Conservation (phyloP, 2,797 vertebrate species). For the Malacoraja senta region DNA sequence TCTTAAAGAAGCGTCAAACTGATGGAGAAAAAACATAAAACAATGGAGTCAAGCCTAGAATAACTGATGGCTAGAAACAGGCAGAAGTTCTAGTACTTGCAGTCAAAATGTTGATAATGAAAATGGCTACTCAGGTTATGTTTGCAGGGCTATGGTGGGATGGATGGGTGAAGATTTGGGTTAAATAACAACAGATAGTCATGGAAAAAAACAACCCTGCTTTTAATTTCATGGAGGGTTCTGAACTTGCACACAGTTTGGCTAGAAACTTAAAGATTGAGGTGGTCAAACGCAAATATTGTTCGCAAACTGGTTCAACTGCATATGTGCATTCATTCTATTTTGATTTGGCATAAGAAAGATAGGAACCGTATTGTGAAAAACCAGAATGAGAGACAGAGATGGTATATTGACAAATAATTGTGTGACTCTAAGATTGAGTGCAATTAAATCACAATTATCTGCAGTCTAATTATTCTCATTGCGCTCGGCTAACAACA, state of each 20-base stretch:
- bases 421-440: neutral
- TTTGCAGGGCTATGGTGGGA: neutral
- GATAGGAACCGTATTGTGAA: neutral
- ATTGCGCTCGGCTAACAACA: neutral
- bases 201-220: neutral
- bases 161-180: neutral
- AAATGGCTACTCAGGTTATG: neutral
- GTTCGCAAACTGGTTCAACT: neutral
- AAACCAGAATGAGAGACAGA: neutral
- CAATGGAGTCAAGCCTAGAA: neutral
- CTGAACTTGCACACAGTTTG: neutral
- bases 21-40: neutral
- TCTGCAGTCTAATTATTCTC: neutral
- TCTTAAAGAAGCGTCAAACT: neutral
- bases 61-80: neutral
- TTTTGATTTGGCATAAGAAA: neutral
- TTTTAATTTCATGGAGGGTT: neutral
- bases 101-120: neutral
- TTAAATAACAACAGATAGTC: neutral
- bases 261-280: neutral
- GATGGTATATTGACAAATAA: neutral
- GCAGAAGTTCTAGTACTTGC: neutral
- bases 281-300: neutral
- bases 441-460: neutral
- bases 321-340: neutral